Evolutionary conservation across 2,797 vertebrate species (phyloP).

Genomic region (Catamblyrhynchus diadema): DNA sequence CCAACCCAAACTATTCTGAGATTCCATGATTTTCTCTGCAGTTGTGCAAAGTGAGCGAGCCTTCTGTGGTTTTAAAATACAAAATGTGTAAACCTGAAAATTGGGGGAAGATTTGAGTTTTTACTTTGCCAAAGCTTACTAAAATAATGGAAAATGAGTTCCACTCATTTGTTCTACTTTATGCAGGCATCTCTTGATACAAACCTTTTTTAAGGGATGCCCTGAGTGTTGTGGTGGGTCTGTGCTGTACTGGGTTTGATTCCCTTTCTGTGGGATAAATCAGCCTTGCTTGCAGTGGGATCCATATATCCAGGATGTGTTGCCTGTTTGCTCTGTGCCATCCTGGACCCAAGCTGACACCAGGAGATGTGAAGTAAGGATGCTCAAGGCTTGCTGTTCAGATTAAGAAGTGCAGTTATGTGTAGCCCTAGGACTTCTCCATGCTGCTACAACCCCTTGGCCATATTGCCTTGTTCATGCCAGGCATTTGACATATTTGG

Average conservation of each 20-base stretch:
- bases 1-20: background rate
- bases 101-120: background rate
- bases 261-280: background rate
- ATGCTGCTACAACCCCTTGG: background rate
- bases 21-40: background rate
- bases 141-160: background rate
- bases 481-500: background rate
- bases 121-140: background rate
- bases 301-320: rapidly evolving
- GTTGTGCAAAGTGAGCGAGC: rapidly evolving
- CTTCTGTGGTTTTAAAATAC: background rate
- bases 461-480: background rate
- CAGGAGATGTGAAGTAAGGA: background rate
- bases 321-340: background rate
- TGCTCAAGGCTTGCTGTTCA: background rate
- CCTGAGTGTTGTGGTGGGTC: rapidly evolving
- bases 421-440: background rate
- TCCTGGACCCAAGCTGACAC: background rate
- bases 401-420: background rate
- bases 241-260: background rate
- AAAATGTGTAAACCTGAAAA: background rate
- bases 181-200: rapidly evolving
- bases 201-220: background rate
- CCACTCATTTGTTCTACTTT: background rate
- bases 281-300: rapidly evolving